Percentiles rank a stretch among this genome's conserved stretches.
Conservation (phyloP, 2,888 invertebrate species). For the Chymomyza procnemis region DNA sequence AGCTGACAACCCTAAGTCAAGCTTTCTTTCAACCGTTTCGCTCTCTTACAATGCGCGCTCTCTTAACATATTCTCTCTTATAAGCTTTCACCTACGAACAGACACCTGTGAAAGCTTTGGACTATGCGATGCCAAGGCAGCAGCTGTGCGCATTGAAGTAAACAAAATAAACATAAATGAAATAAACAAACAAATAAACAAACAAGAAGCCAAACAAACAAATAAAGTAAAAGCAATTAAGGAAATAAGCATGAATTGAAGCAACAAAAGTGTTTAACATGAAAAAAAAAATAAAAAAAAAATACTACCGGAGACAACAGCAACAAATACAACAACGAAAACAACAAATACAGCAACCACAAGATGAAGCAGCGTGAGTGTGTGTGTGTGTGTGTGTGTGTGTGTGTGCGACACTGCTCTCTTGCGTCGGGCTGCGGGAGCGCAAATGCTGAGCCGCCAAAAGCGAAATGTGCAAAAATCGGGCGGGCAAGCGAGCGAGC, state of each 20-base stretch:
- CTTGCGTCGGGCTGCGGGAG: neutral
- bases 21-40: neutral
- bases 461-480: conserved; percentile 20
- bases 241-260: neutral
- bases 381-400: neutral
- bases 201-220: conserved; percentile 21
- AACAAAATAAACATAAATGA: conserved; percentile 6
- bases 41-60: conserved; percentile 8
- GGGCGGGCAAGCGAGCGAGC: no score
- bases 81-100: conserved; percentile 26
- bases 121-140: neutral
- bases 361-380: neutral
- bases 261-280: neutral
- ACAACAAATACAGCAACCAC: no score
- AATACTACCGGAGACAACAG: conserved; percentile 6
- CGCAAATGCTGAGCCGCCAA: neutral
- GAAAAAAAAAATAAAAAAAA: no score
- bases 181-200: conserved; percentile 14
- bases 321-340: conserved; percentile 13
- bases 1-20: conserved; percentile 42
- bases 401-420: neutral
- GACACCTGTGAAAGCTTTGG: conserved; percentile 62
- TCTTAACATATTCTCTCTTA: conserved; percentile 16
- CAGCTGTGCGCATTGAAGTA: neutral
- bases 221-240: neutral